Evolutionary conservation across 2,113 vertebrate genomes (phyloP).

Genomic region (Caretta caretta): DNA sequence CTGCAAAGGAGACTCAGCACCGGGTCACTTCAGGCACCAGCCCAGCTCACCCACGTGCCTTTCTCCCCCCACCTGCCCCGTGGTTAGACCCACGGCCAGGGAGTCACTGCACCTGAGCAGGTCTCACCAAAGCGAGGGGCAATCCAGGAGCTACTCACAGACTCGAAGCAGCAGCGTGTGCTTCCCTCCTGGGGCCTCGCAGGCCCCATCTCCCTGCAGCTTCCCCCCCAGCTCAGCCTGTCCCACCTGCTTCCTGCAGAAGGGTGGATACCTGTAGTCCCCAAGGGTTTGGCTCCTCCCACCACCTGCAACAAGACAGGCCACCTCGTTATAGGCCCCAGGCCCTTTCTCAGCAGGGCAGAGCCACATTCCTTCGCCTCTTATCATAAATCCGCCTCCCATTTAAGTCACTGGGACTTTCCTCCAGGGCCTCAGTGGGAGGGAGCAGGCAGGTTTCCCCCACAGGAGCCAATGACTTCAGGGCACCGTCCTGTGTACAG

Average conservation of each 20-base stretch:
- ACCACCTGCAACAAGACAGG: not conserved
- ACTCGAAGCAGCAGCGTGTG: not conserved
- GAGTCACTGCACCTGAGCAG: not conserved
- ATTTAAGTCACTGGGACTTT: not conserved
- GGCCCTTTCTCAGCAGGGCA: too few species aligned
- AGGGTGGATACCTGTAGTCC: too few species aligned
- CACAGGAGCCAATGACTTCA: not conserved
- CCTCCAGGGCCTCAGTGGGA: too few species aligned
- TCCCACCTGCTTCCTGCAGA: not conserved
- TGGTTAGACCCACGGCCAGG: not conserved
- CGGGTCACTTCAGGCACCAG: not conserved
- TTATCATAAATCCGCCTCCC: not conserved
- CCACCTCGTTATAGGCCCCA: not conserved
- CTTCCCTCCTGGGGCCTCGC: not conserved
- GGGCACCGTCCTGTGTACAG: too few species aligned
- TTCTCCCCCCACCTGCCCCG: too few species aligned
- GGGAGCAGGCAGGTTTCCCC: not conserved
- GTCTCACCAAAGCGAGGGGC: rapidly evolving
- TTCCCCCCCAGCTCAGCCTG: not conserved
- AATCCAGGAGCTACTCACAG: not conserved
- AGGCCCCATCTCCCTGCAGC: not conserved
- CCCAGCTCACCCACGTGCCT: not conserved
- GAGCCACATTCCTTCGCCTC: too few species aligned
- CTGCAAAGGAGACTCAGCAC: too few species aligned
- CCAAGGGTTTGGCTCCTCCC: not conserved